Base-by-base conservation (phyloP, 2,888 invertebrate species). In the Torymus auratus region DNA sequence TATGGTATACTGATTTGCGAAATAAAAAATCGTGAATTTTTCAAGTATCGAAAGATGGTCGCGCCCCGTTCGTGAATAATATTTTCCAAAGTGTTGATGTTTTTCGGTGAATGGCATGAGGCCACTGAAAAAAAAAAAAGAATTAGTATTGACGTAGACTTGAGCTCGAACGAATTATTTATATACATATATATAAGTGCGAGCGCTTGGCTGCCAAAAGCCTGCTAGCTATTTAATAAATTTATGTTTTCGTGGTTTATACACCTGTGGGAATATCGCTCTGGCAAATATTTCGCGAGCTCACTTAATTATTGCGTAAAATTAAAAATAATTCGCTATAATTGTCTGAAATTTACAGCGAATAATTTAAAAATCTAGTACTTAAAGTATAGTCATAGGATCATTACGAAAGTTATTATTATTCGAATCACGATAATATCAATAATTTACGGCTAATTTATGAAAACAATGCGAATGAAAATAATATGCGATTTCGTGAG, bases 141-240 rank as follows among this genome's bases (percentile, higher is more conserved):
- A 78, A 60, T 55, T 15, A 61, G n/a, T 67, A 67, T 61, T 61
- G 72, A 72, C 67, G 72, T 17, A 20, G 15, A 62, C 14, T 55
- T 23, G 7, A 50, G 67, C 58, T 58, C 20, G 53, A 41, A 56
- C 69, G 62, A 55, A 61, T 60, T 41, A 52, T 28, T 13, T 67
- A 50, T 67, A 41, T 64, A 70, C 15, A 52, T 14, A 58, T 55
- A 41, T 41, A 41, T 41, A 41, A 41, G 41, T 7, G 53, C 50
- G 13, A 50, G 20, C 15, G 23, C 12, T 53, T 12, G 53, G 65
- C 14, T 80, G 80, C 80, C 76, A 76, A 80, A 28, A 76, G 2
- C 20, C 61, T 53, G 13, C 23, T 64, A 12, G 50, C 58, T 68
- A 60, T 80, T 70, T 70, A 62, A 70, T 79, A 74, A 79, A 74